phyloP scores from a whole-genome alignment of 2,797 vertebrate genomes.

The Mycteria americana region DNA sequence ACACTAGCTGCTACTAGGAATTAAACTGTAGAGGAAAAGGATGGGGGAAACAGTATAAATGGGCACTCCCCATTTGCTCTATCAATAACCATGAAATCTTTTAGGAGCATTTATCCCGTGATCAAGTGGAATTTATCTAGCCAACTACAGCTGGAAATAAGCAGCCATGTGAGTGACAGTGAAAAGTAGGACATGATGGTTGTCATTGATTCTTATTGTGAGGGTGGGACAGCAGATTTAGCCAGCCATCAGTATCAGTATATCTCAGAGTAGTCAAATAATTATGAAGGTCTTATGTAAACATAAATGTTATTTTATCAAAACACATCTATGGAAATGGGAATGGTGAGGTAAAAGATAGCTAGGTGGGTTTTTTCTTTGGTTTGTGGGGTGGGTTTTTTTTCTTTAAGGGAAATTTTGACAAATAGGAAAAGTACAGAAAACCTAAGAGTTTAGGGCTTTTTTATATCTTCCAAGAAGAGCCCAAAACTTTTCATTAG shows the following conservation, averaged over 20 bases:
- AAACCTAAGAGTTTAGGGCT: neutral
- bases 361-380: neutral
- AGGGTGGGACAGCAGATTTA: neutral
- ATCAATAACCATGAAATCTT: neutral
- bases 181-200: neutral
- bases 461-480: neutral
- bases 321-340: neutral
- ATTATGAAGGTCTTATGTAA: neutral
- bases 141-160: neutral
- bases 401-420: neutral
- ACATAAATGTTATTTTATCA: neutral
- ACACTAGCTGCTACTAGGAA: neutral
- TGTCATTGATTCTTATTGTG: neutral
- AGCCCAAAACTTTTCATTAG: neutral
- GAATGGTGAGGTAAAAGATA: neutral
- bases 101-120: neutral
- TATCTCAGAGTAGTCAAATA: neutral
- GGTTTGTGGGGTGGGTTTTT: neutral
- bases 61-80: neutral
- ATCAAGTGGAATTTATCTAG: neutral
- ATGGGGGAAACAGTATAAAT: neutral
- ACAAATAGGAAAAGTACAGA: neutral
- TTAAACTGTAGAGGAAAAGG: neutral
- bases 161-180: neutral
- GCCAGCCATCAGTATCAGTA: neutral